phyloP scores from a whole-genome alignment of 2,113 vertebrate species.

The Aramus guarauna region DNA sequence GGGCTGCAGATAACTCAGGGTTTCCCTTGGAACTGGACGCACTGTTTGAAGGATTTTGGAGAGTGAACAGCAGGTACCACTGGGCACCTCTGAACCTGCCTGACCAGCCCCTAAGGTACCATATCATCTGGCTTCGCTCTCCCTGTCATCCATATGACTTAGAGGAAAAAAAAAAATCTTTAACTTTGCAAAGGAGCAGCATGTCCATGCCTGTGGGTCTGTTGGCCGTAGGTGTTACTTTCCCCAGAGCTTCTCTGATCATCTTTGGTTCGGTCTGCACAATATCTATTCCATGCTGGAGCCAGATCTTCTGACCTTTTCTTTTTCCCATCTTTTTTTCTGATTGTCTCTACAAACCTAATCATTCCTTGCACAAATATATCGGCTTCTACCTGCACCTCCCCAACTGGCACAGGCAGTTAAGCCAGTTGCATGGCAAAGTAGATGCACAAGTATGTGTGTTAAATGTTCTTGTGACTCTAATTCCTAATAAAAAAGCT shows the following conservation, averaged over 20 bases:
- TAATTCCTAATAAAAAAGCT: not conserved
- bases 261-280: not conserved
- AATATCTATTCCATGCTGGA: not conserved
- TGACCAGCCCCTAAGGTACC: not conserved
- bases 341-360: not conserved
- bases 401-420: not conserved
- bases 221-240: not conserved
- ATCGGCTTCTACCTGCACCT: not conserved
- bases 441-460: not conserved
- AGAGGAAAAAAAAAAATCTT: not conserved
- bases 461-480: not conserved
- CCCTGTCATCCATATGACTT: not conserved
- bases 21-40: not conserved
- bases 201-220: rapidly evolving
- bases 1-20: not conserved
- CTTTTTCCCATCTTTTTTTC: not conserved
- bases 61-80: not conserved
- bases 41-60: not conserved
- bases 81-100: not conserved
- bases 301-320: not conserved
- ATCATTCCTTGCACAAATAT: not conserved
- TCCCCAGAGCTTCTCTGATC: not conserved
- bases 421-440: not conserved
- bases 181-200: not conserved
- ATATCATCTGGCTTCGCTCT: not conserved